These are phyloP conservation scores for Anolis apletophallus DNA, from an alignment of 2,797 vertebrate genomes.

Conservation along the genomic window DNA sequence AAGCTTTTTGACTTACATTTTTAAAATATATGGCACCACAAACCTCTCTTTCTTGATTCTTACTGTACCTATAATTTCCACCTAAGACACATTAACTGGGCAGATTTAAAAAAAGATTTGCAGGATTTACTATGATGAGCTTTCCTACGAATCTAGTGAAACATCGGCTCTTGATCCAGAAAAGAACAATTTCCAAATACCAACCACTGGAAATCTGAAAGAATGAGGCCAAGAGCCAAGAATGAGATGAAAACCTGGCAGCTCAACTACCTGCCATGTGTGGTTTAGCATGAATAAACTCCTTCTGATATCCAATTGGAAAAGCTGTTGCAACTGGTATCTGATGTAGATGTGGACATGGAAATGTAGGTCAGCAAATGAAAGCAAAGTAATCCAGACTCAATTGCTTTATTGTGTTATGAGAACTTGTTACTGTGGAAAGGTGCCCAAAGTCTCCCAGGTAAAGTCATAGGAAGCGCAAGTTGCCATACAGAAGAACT, in stretches of 20 bases:
- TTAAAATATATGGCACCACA: background rate
- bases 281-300: conserved; percentile 1
- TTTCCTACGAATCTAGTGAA: background rate
- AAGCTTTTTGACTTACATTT: background rate
- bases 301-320: conserved; percentile 21
- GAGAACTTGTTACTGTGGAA: background rate
- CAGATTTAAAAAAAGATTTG: background rate
- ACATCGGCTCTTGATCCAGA: background rate
- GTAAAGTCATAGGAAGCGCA: background rate
- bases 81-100: background rate
- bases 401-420: background rate
- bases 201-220: background rate
- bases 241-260: background rate
- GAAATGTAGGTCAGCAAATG: background rate
- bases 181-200: background rate
- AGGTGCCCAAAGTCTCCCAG: background rate
- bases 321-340: background rate
- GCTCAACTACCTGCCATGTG: conserved; percentile 7
- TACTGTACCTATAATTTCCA: background rate
- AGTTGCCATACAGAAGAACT: background rate
- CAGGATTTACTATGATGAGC: background rate
- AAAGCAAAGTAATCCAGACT: background rate
- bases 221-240: background rate
- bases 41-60: background rate
- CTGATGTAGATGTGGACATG: background rate